Conservation (phyloP, 2,797 vertebrate genomes). For the Cryptoblepharus egeriae region DNA sequence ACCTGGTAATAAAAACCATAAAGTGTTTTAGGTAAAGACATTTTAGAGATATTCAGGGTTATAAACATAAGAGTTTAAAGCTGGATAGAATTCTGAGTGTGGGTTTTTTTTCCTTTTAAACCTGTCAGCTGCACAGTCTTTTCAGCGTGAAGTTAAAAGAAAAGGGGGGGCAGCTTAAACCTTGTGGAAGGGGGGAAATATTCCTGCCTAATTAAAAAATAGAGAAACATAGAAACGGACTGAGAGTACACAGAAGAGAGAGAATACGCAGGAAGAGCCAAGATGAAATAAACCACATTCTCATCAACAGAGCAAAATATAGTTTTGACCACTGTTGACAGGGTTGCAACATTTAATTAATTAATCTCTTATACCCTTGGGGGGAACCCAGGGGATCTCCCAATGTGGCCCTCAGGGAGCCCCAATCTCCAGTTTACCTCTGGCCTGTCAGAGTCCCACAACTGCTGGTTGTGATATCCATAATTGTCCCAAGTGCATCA, state of each 20-base stretch:
- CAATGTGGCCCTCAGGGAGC: no score
- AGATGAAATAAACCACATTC: background rate
- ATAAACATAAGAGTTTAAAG: slow-evolving; percentile 79
- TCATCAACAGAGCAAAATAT: background rate
- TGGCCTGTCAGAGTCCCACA: no score
- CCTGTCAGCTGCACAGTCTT: slow-evolving; percentile 72
- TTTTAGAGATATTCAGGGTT: slow-evolving; percentile 76
- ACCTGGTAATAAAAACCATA: slow-evolving; percentile 77
- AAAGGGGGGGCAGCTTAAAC: slow-evolving; percentile 36
- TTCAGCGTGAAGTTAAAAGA: slow-evolving; percentile 67
- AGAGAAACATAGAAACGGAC: slow-evolving; percentile 56
- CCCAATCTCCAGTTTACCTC: no score
- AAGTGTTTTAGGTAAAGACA: slow-evolving; percentile 80
- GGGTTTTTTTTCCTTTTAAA: slow-evolving; percentile 43
- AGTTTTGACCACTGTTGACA: background rate
- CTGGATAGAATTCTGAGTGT: slow-evolving; percentile 74
- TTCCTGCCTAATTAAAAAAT: slow-evolving; percentile 72
- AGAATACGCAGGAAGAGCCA: slow-evolving; percentile 1
- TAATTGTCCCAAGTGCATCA: no score
- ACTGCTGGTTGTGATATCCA: no score
- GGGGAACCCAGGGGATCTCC: no score
- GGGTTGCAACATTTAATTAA: no score
- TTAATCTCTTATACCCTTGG: no score
- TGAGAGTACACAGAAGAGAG: slow-evolving; percentile 39
- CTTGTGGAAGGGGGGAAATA: slow-evolving; percentile 69